Evolutionary conservation across 2,113 vertebrate species (phyloP), one percentile per base, ranked within the genome.

Genomic region (Falcunculus frontatus): DNA sequence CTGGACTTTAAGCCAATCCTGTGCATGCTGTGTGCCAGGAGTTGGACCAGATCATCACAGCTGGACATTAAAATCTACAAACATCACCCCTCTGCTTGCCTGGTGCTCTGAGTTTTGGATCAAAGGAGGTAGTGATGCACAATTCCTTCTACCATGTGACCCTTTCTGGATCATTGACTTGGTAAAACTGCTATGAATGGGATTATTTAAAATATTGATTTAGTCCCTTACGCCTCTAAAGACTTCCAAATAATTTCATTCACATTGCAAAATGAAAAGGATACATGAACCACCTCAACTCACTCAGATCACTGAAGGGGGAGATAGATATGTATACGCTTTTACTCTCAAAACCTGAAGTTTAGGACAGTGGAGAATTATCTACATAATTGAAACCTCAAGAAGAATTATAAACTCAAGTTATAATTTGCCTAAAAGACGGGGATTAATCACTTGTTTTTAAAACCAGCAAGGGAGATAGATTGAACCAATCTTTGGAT

Each of bases 241-340:
- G 46, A 62, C 23, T 17, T 60, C 23, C 13, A 42, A 29, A 21
- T 33, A n/a, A 64, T 65, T 76, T 55, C 6, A n/a, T 47, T 73
- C 33, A 46, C 29, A 72, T 76, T 67, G 33, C 30, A 87, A 89
- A 68, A 69, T 13, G 35, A 42, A 60, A 80, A 52, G 37, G 15
- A 37, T 8, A 14, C 4, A 17, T 7, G 77, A 67, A 67, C 33
- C 47, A 74, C 42, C 37, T 53, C 16, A 53, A 32, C 37, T 78
- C 80, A 70, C 6, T 27, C 46, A 37, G 1, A 0, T 9, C 44
- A 50, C 0, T 69, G 62, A 30, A 64, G 18, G 26, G 32, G 25
- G 6, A 42, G 1, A 32, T 4, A 23, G 0, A 21, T 5, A 42
- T 5, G 44, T 5, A 18, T 0, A 15, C 6, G 39, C 2, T 35